A percentile compares a stretch with the other conserved stretches of the same genome.
Conservation (phyloP, 2,113 vertebrate species). For the Pelvicachromis taeniatus region DNA sequence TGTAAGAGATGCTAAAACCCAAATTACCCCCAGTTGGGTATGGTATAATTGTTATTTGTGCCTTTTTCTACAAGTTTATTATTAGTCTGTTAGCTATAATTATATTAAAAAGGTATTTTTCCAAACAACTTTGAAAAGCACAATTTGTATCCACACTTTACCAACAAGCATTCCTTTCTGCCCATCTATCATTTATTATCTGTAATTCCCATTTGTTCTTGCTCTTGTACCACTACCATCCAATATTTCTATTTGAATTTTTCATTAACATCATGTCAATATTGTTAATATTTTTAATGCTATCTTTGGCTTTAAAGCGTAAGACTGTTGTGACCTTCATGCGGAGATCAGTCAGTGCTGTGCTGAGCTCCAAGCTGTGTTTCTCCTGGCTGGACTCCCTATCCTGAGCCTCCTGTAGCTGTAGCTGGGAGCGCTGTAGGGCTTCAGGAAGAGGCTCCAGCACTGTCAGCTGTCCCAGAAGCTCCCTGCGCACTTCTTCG, state of each 20-base stretch:
- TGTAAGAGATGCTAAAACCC: neutral
- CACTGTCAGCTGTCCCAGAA: constrained; percentile 77
- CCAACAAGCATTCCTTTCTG: neutral
- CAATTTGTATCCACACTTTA: neutral
- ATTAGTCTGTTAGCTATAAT: neutral
- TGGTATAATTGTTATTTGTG: neutral
- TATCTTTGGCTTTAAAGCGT: neutral
- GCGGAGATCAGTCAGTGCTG: constrained; percentile 79
- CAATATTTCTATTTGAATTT: neutral
- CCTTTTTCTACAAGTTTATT: neutral
- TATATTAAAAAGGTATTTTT: neutral
- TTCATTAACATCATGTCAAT: neutral
- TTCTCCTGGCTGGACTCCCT: constrained; percentile 79
- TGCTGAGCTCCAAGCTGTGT: constrained; percentile 78
- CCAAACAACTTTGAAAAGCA: neutral
- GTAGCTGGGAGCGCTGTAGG: constrained; percentile 75
- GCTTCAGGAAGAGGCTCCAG: constrained; percentile 85
- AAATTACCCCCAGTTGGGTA: neutral
- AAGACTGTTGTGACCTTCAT: constrained; percentile 73
- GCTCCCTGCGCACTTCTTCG: constrained; percentile 76
- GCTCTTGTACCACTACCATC: neutral
- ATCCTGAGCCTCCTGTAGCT: constrained; percentile 82
- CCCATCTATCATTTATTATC: neutral
- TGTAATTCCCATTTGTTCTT: neutral
- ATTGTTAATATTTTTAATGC: neutral